phyloP scores from a whole-genome alignment of 2,113 vertebrate genomes.

The Halichoerus grypus region DNA sequence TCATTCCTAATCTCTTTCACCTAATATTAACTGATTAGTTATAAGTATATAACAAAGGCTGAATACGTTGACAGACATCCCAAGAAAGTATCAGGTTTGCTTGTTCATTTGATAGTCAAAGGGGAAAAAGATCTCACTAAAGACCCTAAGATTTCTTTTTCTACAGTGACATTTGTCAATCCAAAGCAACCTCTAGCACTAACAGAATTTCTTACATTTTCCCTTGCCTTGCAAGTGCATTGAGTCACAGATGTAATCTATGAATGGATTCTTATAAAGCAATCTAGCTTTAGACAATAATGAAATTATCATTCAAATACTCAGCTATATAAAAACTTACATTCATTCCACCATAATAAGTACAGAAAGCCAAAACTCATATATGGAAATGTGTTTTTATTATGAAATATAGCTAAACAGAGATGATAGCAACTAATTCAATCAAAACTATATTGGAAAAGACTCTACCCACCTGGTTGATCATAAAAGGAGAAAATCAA shows the following conservation, averaged over 20 bases:
- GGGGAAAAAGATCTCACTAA: conserved; percentile 5
- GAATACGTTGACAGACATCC: background rate
- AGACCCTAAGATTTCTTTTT: conserved; percentile 6
- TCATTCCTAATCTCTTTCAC: conserved; percentile 13
- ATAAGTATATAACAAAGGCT: background rate
- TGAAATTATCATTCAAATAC: conserved; percentile 20
- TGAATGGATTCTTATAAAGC: background rate
- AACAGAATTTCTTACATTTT: background rate
- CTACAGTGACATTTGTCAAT: background rate
- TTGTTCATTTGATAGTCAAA: background rate
- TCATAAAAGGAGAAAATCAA: conserved; percentile 36
- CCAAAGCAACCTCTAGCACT: conserved; percentile 13
- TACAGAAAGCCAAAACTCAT: conserved; percentile 9
- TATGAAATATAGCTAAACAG: conserved; percentile 32
- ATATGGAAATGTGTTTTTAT: background rate
- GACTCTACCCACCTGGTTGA: background rate
- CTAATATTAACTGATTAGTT: background rate
- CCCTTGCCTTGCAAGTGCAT: background rate
- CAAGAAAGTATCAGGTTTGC: background rate
- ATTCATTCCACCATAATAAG: background rate
- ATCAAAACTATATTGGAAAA: background rate
- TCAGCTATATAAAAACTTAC: background rate
- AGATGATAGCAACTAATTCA: conserved; percentile 7
- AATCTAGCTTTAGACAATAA: background rate
- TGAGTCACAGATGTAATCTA: background rate